Evolutionary conservation across 2,888 invertebrate species (phyloP), one percentile per base, ranked within the genome.

Genomic region (Polyommatus iphigenia): DNA sequence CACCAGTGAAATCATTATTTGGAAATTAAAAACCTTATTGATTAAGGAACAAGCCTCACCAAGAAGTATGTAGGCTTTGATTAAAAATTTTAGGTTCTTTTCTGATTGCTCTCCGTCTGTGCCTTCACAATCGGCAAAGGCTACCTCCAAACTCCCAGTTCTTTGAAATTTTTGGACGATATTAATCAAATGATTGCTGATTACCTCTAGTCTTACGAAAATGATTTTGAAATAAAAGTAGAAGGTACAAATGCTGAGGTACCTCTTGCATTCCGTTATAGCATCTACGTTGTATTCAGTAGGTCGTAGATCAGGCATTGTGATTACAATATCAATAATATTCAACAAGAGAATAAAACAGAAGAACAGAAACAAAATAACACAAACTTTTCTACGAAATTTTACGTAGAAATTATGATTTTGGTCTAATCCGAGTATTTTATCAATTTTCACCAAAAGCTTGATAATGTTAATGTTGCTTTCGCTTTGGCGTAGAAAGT

Each of bases 11-110:
- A 89, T 87, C 36, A 91, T 87, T 29, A 91, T 87, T 81, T 89
- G 88, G 32, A 87, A 89, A 79, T 90, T 89, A 78, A 87, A 91
- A 13, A 87, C 82, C 46, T 85, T 81, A 77, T 90, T 92, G 24
- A 90, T 84, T 76, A 87, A 81, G 8, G 59, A 78, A 79, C 87
- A 86, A 36, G 85, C 83, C 50, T 86, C 87, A 8, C 80, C 79
- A 54, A 80, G 78, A 29, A 32, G 72, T 20, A 78, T 71, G 71
- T 77, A 81, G 50, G 85, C 85, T 59, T 78, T 82, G 6, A 85
- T 82, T 83, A 79, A 85, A 87, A 24, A 86, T 79, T 3, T 81
- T 79, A 36, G 77, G 36, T 78, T 79, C 54, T 62, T 76, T 62
- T 41, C 24, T 3, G 71, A 76, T 72, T 71, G 36, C 20, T 41